Conservation (phyloP, 2,797 vertebrate genomes). For the Sphenodon punctatus region DNA sequence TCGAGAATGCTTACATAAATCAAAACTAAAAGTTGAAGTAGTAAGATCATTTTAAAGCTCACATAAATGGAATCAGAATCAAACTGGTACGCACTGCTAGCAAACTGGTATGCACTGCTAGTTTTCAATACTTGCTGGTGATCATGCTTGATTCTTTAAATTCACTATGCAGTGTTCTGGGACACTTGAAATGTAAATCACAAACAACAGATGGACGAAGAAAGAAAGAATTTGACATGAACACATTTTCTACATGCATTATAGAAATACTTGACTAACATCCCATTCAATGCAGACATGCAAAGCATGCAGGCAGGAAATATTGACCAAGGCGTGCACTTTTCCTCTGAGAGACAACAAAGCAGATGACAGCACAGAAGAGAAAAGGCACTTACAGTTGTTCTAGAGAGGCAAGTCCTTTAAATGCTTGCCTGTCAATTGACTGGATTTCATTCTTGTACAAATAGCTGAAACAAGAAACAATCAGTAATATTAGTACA, state of each 20-base stretch:
- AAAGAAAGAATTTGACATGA: constrained; percentile 51
- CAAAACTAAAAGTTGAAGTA: constrained; percentile 21
- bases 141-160: not conserved
- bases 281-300: constrained; percentile 68
- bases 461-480: constrained; percentile 99
- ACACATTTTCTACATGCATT: constrained; percentile 49
- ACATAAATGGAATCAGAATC: not conserved
- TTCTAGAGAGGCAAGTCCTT: constrained; percentile 99
- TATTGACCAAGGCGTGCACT: constrained; percentile 65
- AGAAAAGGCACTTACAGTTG: constrained; percentile 97
- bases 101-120: not conserved
- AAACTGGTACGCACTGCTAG: not conserved
- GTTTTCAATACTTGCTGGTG: constrained; percentile 12
- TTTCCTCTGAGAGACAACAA: constrained; percentile 62
- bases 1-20: not conserved
- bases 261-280: constrained; percentile 31
- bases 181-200: constrained; percentile 6
- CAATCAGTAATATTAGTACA: constrained; percentile 89
- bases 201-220: constrained; percentile 45
- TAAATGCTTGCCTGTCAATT: constrained; percentile 99
- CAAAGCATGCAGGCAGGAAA: constrained; percentile 80
- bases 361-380: constrained; percentile 61
- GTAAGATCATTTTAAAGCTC: not conserved
- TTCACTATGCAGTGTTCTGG: not conserved
- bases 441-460: constrained; percentile 99